Evolutionary conservation across 2,888 invertebrate species (phyloP).

Genomic region (Harpalus rufipes): DNA sequence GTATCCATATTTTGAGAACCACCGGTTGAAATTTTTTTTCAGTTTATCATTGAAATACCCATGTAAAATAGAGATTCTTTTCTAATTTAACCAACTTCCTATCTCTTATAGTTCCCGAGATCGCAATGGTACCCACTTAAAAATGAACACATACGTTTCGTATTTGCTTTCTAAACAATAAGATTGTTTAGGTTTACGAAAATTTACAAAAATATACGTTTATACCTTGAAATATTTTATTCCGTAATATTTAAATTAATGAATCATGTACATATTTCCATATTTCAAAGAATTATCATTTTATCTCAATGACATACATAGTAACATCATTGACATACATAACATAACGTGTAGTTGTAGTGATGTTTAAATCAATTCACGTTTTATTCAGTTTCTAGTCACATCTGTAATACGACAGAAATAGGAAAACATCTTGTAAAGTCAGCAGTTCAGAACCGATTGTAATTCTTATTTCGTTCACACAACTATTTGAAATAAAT

Average conservation of each 20-base stretch:
- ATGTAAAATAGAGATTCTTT: no score
- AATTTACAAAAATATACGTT: no score
- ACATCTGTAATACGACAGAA: slow-evolving; percentile 13
- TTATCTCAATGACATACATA: slow-evolving; percentile 17
- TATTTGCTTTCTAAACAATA: no score
- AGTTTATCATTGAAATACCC: no score
- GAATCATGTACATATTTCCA: slow-evolving; percentile 8
- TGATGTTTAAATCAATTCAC: slow-evolving; percentile 17
- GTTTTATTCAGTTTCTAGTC: background rate
- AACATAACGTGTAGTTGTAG: background rate
- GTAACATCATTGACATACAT: slow-evolving; percentile 13
- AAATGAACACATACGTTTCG: no score
- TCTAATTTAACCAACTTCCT: no score
- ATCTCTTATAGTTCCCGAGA: no score
- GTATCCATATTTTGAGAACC: no score
- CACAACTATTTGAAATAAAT: slow-evolving; percentile 29
- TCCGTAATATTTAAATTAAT: background rate
- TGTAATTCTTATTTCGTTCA: slow-evolving; percentile 27
- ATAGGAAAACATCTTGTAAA: slow-evolving; percentile 2
- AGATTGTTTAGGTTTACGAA: no score
- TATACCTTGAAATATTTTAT: no score
- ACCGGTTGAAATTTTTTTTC: no score
- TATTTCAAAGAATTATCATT: slow-evolving; percentile 11
- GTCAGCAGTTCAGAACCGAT: slow-evolving; percentile 9
- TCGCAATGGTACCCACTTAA: no score